Evolutionary conservation across 2,888 invertebrate species (phyloP).

Genomic region (Nephrotoma guestfalica): DNA sequence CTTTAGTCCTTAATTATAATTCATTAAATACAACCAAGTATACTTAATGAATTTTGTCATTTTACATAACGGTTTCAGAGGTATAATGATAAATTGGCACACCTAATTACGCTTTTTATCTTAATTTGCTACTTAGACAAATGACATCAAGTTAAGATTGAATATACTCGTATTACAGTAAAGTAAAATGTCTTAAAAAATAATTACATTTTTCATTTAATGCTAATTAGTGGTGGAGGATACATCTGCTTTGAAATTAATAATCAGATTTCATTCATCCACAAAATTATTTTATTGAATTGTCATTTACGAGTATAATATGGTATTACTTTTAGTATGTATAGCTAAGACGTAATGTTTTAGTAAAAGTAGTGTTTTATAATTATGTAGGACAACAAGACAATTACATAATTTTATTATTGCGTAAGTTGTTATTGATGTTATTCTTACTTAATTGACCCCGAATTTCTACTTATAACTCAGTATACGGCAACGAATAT

Average conservation of each 20-base stretch:
- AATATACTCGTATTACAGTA: background rate
- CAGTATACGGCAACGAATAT: no score
- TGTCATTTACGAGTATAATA: background rate
- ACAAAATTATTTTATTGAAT: background rate
- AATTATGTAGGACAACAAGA: no score
- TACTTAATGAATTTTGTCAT: no score
- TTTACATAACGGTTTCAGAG: background rate
- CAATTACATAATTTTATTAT: no score
- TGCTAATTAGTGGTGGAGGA: background rate
- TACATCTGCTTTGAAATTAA: background rate
- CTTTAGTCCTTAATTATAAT: background rate
- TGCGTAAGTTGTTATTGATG: no score
- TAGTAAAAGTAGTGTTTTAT: background rate
- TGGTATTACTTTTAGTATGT: background rate
- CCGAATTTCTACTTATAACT: no score
- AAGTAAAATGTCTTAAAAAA: background rate
- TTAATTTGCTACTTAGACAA: background rate
- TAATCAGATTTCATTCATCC: background rate
- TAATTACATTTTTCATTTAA: background rate
- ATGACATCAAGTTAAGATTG: background rate
- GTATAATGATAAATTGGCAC: background rate
- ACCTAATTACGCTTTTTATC: background rate
- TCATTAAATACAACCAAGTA: background rate
- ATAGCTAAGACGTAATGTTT: background rate
- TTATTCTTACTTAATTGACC: no score